Evolutionary conservation across 1,140 invertebrate genomes (phyloP).

Genomic region (Lepidurus arcticus): DNA sequence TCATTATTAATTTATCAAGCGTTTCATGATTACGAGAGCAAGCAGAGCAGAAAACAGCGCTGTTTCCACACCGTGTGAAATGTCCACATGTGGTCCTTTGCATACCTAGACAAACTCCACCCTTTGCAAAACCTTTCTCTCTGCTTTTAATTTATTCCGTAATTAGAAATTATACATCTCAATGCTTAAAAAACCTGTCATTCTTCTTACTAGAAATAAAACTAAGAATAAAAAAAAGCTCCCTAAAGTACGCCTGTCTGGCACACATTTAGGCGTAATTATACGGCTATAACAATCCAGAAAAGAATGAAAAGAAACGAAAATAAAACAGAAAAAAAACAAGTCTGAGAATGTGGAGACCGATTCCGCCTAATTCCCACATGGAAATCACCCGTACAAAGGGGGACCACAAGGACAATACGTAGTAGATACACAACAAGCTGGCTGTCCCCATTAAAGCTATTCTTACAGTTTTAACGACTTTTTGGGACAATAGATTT

Average conservation of each 20-base stretch:
- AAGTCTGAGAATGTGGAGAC: constrained; percentile 12
- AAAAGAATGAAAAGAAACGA: too few species aligned
- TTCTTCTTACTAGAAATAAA: neutral
- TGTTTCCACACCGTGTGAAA: constrained; percentile 3
- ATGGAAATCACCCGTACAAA: neutral
- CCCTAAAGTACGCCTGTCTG: too few species aligned
- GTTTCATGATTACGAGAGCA: neutral
- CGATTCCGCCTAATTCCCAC: neutral
- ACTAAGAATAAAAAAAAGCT: too few species aligned
- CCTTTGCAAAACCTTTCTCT: neutral
- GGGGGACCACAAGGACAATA: neutral
- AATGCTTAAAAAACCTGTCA: neutral
- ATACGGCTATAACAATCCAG: too few species aligned
- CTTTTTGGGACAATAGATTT: neutral
- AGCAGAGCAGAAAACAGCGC: constrained; percentile 16
- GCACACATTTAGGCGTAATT: too few species aligned
- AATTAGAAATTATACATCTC: neutral
- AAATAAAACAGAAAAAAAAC: neutral
- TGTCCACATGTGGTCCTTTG: constrained; percentile 16
- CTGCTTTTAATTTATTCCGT: neutral
- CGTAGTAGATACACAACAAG: neutral
- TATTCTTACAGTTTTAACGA: constrained; percentile 13
- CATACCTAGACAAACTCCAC: neutral
- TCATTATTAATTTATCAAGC: constrained; percentile 17
- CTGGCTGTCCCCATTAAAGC: neutral